phyloP scores from a whole-genome alignment of 1,140 invertebrate genomes.

The Odontomachus brunneus region DNA sequence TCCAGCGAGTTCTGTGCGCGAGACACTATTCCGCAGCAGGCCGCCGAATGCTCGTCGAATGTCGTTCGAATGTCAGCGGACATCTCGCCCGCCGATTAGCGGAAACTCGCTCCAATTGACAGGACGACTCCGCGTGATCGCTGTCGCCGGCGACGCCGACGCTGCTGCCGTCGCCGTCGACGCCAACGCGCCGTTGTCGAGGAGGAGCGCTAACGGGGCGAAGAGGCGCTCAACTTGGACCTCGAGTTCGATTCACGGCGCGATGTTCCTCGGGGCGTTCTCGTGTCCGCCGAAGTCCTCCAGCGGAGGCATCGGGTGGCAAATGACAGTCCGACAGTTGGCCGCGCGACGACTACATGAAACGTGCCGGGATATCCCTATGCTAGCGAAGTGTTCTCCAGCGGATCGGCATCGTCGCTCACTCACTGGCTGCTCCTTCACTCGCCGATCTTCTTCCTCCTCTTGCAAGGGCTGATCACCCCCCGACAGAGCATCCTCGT shows the following conservation, averaged over 20 bases:
- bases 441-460: too few relatives aligned
- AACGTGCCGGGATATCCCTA: not conserved
- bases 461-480: not conserved
- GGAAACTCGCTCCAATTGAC: too few relatives aligned
- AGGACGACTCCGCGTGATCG: too few relatives aligned
- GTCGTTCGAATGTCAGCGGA: constrained; percentile 7
- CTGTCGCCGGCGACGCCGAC: too few relatives aligned
- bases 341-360: too few relatives aligned
- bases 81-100: constrained; percentile 45
- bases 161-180: constrained; percentile 21
- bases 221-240: constrained; percentile 17
- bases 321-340: not conserved
- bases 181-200: too few relatives aligned
- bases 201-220: too few relatives aligned
- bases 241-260: not conserved
- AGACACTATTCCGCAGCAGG: constrained; percentile 55
- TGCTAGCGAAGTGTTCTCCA: not conserved
- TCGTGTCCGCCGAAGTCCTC: not conserved
- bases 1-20: constrained; percentile 37
- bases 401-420: not conserved
- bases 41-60: constrained; percentile 53
- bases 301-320: constrained; percentile 1
- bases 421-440: not conserved
- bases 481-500: not conserved
- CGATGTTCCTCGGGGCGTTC: constrained; percentile 2